A percentile compares a stretch with the other conserved stretches of the same genome.
phyloP scores from a whole-genome alignment of 2,113 vertebrate genomes.

The Thinocorus orbignyianus region DNA sequence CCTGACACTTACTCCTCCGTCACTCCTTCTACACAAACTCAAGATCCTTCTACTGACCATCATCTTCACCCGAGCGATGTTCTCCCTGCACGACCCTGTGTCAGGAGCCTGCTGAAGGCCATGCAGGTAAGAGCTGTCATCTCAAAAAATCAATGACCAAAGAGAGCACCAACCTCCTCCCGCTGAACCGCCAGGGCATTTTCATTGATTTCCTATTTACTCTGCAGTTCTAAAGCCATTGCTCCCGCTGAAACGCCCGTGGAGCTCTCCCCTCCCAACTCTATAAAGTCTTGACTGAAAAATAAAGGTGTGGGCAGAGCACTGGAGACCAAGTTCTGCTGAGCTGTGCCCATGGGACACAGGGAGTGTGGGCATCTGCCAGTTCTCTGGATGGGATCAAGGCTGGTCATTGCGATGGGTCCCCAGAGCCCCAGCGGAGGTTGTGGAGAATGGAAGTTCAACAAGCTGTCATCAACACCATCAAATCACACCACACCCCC shows the following conservation, averaged over 20 bases:
- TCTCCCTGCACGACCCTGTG: neutral
- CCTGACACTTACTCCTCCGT: neutral
- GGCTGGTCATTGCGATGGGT: neutral
- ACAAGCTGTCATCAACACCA: neutral
- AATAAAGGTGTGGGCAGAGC: neutral
- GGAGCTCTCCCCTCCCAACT: neutral
- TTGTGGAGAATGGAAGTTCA: neutral
- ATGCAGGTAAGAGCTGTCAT: neutral
- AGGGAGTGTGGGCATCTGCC: fast-evolving
- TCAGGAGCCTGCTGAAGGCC: neutral
- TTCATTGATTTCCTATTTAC: neutral
- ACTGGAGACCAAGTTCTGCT: neutral
- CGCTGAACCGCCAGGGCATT: neutral
- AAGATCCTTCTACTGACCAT: neutral
- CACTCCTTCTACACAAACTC: fast-evolving
- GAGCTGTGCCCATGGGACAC: neutral
- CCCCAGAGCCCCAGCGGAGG: neutral
- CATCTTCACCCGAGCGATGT: neutral
- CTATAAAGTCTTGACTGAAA: neutral
- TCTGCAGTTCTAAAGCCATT: neutral
- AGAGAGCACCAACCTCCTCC: neutral
- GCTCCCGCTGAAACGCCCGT: neutral
- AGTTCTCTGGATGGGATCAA: fast-evolving
- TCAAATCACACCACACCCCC: neutral
- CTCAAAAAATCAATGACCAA: neutral